These are phyloP conservation scores for Galerucella calmariensis DNA, from an alignment of 2,888 invertebrate species.

Conservation along the genomic window DNA sequence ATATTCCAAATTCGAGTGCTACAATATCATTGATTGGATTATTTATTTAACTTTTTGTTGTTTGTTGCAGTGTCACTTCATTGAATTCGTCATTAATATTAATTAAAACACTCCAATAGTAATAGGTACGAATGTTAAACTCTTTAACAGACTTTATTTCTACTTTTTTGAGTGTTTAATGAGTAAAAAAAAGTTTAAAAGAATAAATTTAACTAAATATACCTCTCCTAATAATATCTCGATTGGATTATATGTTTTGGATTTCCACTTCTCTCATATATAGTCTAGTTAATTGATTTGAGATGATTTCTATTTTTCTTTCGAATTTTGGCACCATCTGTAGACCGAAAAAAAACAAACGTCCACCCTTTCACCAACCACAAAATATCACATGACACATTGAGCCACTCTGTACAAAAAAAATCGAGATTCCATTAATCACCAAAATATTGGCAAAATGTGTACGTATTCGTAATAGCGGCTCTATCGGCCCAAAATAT, in stretches of 20 bases:
- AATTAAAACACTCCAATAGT: too few species aligned
- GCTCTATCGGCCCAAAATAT: slow-evolving; percentile 51
- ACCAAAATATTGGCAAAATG: slow-evolving; percentile 58
- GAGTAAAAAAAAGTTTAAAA: background rate
- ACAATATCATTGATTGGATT: too few species aligned
- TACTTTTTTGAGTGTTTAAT: too few species aligned
- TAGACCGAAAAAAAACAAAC: slow-evolving; percentile 50
- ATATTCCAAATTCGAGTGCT: too few species aligned
- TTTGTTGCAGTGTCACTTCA: too few species aligned
- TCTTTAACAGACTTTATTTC: too few species aligned
- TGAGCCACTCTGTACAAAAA: slow-evolving; percentile 62
- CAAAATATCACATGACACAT: slow-evolving; percentile 67
- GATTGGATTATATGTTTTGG: background rate
- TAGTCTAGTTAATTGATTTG: slow-evolving; percentile 26
- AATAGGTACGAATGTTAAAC: too few species aligned
- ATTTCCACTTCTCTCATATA: background rate
- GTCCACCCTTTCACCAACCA: slow-evolving; percentile 61
- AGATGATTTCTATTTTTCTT: slow-evolving; percentile 34
- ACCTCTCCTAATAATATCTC: background rate
- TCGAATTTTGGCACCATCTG: slow-evolving; percentile 56
- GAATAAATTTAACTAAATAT: background rate
- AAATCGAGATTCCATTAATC: slow-evolving; percentile 42
- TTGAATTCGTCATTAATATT: too few species aligned
- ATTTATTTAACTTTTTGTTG: too few species aligned
- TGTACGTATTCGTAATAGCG: slow-evolving; percentile 59